phyloP scores from a whole-genome alignment of 1,140 invertebrate species.

The Microvelia longipes region DNA sequence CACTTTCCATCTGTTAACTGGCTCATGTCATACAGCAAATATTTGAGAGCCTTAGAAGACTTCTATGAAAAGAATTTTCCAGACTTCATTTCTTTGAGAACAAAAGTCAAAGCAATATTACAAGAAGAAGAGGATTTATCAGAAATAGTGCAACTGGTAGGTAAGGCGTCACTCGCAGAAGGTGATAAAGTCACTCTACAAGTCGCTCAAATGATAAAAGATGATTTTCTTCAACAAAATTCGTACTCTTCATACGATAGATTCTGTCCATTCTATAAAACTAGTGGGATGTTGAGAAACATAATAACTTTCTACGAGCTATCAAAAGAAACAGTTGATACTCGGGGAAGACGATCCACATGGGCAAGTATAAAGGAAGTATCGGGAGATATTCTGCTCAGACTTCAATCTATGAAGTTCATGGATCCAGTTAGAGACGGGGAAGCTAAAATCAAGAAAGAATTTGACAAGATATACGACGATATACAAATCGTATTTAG shows the following conservation, averaged over 20 bases:
- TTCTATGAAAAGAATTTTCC: slow-evolving; percentile 97
- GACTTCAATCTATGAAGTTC: slow-evolving; percentile 98
- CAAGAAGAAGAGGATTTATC: slow-evolving; percentile 99
- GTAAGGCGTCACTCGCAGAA: slow-evolving; percentile 96
- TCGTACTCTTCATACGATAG: slow-evolving; percentile 90
- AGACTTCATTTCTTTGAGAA: slow-evolving; percentile 88
- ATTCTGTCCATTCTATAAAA: slow-evolving; percentile 99
- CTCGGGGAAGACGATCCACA: slow-evolving; percentile 96
- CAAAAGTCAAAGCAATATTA: slow-evolving; percentile 91
- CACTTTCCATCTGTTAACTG: slow-evolving; percentile 99
- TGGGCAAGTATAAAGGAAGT: slow-evolving; percentile 94
- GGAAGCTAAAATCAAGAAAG: slow-evolving; percentile 88
- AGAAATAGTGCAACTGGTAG: slow-evolving; percentile 98
- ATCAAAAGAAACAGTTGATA: slow-evolving; percentile 90
- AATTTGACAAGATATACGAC: slow-evolving; percentile 88
- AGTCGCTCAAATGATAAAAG: slow-evolving; percentile 93
- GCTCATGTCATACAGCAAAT: slow-evolving; percentile 99
- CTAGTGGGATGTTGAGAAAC: slow-evolving; percentile 94
- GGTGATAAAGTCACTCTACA: slow-evolving; percentile 98
- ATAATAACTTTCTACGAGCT: slow-evolving; percentile 98
- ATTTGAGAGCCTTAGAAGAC: slow-evolving; percentile 92
- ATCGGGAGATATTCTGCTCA: slow-evolving; percentile 90
- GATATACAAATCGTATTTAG: slow-evolving; percentile 92
- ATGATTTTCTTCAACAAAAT: slow-evolving; percentile 98
- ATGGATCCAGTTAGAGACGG: slow-evolving; percentile 98